Evolutionary conservation across 2,888 invertebrate species (phyloP), one percentile per base, ranked within the genome.

Genomic region (Hybos culiciformis): DNA sequence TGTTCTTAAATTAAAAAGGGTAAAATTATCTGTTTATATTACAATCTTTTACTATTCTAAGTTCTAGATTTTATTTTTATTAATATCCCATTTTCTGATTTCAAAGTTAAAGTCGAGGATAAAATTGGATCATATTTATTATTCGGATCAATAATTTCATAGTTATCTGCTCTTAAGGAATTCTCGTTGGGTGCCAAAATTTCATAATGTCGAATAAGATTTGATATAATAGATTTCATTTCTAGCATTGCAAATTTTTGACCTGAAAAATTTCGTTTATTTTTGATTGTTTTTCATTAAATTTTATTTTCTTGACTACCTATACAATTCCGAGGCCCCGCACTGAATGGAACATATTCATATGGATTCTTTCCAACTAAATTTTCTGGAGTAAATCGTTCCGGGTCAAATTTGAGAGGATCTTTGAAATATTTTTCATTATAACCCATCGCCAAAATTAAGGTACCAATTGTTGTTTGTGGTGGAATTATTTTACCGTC

Each of bases 291-390:
- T n/a, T n/a, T n/a, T n/a, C n/a, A n/a, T n/a, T n/a, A n/a, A n/a
- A n/a, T n/a, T n/a, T n/a, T n/a, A n/a, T n/a, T n/a, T n/a, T n/a
- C n/a, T n/a, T n/a, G n/a, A n/a, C n/a, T n/a, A n/a, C n/a, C 48
- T 42, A 73, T 72, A 50, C 73, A 73, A 53, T 74, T 75, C 44
- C 75, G 67, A 1, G 73, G 70, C 0, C 75, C 75, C 29, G 74
- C 75, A 50, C 74, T 74, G 48, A 75, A 75, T 2, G 72, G 68
- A 6, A 75, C 53, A 62, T 67, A 75, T 15, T 62, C 61, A 52
- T 69, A 71, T 0, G 68, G 63, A 49, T 63, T 65, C 26, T 53
- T 56, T 40, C 51, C 48, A n/a, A n/a, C n/a, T n/a, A n/a, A n/a
- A n/a, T n/a, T n/a, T 31, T 63, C 60, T n/a, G n/a, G n/a, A n/a